Base-by-base conservation (phyloP, 2,888 invertebrate genomes). In the Andrena dorsata region DNA sequence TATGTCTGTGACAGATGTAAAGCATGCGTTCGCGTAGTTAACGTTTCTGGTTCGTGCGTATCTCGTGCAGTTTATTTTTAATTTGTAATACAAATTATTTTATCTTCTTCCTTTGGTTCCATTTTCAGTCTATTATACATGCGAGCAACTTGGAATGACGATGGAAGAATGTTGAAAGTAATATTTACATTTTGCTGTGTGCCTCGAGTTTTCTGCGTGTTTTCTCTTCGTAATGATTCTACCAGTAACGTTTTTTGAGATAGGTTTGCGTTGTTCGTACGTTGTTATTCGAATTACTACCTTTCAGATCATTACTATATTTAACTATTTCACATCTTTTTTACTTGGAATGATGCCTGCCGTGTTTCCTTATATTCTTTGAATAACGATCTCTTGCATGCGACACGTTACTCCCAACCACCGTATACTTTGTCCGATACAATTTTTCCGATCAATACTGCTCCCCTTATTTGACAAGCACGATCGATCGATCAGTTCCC, bases 21-120 rank as follows among this genome's bases (percentile, higher is more conserved):
- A 87, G 88, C 88, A 88, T 88, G 88, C 78, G 82, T 89, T 85
- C 89, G 86, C 85, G 86, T 89, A 88, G 87, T 86, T 88, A 76
- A 82, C 78, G 82, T 89, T 83, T 89, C 86, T 88, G 76, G 74
- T 85, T 87, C 78, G 71, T 82, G 71, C 71, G 65, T 79, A 64
- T 70, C 70, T 73, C 71, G 61, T 71, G 23, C 53, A 70, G 51
- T 49, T 63, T 28, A 32, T 73, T 53, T 53, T 41, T 71, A 72
- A 72, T 64, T 66, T 72, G 63, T 77, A 41, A 41, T 41, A 41
- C 41, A 41, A 28, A 49, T 30, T 78, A 76, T 41, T 69, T 76
- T 69, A 60, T 49, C 28, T 61, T 49, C n/a, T 30, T 6, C 20
- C n/a, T 7, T 64, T 73, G 47, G 7, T 28, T 64, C 41, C 16